A percentile compares a stretch with the other conserved stretches of the same genome.
Conservation (phyloP, 2,888 invertebrate genomes). For the Ochropacha duplaris region DNA sequence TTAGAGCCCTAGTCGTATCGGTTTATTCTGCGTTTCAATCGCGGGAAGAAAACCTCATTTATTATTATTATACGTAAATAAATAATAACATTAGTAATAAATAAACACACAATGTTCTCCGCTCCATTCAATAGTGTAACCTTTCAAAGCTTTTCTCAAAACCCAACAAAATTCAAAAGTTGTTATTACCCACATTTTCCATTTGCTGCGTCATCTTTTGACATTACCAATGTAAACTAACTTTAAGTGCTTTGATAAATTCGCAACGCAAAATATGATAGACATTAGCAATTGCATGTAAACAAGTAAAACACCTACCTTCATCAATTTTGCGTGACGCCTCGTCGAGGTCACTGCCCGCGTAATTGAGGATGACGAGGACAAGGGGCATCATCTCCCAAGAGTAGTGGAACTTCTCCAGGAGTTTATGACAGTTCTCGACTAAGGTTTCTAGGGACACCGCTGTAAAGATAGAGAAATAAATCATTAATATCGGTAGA, state of each 20-base stretch:
- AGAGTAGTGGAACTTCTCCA: conserved; percentile 90
- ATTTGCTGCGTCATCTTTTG: too few species aligned
- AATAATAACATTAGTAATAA: too few species aligned
- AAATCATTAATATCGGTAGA: background rate
- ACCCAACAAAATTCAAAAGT: too few species aligned
- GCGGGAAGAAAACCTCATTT: too few species aligned
- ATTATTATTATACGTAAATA: too few species aligned
- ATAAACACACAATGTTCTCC: too few species aligned
- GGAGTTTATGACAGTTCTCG: conserved; percentile 88
- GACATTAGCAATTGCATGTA: background rate
- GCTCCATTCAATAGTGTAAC: background rate
- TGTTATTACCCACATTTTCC: too few species aligned
- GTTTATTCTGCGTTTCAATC: too few species aligned
- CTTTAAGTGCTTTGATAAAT: background rate
- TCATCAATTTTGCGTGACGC: conserved; percentile 89
- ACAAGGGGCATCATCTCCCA: conserved; percentile 92
- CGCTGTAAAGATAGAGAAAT: conserved; percentile 53
- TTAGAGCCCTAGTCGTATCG: too few species aligned
- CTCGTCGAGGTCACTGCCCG: conserved; percentile 88
- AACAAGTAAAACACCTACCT: conserved; percentile 73
- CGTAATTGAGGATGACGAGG: conserved; percentile 90
- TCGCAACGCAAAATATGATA: conserved; percentile 13
- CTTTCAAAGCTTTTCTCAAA: background rate
- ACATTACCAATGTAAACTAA: too few species aligned
- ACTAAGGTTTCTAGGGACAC: conserved; percentile 81